Conservation (phyloP, 2,888 invertebrate genomes). For the Heliconius aoede region DNA sequence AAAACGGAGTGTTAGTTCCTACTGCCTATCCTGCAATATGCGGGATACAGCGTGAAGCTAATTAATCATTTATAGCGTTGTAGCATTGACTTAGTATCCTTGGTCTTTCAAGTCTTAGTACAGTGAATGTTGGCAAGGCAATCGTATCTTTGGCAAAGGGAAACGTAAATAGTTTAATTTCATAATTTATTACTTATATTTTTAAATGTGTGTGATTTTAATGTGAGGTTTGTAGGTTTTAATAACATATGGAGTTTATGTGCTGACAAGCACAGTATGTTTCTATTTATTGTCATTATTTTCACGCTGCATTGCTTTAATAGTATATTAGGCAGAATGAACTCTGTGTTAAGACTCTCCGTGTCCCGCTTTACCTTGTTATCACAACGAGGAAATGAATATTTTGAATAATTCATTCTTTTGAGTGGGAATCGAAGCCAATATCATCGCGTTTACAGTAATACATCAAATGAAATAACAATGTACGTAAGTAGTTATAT, state of each 20-base stretch:
- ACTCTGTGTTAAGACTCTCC: too few species aligned
- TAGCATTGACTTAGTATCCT: neutral
- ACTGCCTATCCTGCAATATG: too few species aligned
- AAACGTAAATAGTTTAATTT: neutral
- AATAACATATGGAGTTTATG: neutral
- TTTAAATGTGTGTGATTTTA: constrained; percentile 1
- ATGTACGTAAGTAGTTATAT: too few species aligned
- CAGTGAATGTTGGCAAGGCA: neutral
- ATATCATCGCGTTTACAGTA: too few species aligned
- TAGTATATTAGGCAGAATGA: neutral
- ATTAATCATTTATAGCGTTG: neutral
- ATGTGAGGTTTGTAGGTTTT: neutral
- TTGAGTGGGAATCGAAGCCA: too few species aligned
- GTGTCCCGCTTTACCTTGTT: too few species aligned
- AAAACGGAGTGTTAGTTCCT: too few species aligned
- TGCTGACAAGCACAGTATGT: neutral
- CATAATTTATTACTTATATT: neutral
- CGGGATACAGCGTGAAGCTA: too few species aligned
- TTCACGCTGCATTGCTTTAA: neutral
- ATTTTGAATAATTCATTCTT: too few species aligned
- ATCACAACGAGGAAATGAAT: too few species aligned
- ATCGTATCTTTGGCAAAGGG: constrained; percentile 1
- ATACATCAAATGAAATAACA: too few species aligned
- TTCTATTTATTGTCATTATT: neutral
- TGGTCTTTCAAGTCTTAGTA: neutral